Evolutionary conservation across 2,888 invertebrate species (phyloP).

Genomic region (Hyposoter didymator): DNA sequence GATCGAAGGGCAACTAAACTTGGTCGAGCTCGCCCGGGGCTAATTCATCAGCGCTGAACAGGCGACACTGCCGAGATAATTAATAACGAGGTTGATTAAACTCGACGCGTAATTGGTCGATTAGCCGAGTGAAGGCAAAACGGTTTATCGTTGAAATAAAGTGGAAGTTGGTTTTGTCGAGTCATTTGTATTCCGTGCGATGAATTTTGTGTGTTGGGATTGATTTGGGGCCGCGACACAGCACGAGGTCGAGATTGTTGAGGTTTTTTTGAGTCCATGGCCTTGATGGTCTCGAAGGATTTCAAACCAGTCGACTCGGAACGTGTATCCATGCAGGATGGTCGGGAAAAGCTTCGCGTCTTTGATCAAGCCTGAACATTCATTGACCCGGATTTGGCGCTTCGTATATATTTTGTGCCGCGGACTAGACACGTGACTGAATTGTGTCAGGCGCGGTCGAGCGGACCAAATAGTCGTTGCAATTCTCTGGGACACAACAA

Average conservation of each 20-base stretch:
- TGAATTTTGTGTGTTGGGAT: background rate
- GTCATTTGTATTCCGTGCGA: background rate
- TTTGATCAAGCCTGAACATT: slow-evolving; percentile 7
- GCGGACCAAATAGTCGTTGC: slow-evolving; percentile 21
- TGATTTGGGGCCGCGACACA: background rate
- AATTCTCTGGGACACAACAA: slow-evolving; percentile 26
- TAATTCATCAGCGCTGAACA: slow-evolving; percentile 54
- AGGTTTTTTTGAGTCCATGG: background rate
- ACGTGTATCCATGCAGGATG: background rate
- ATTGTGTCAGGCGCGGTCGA: slow-evolving; percentile 8
- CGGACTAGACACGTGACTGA: slow-evolving; percentile 14
- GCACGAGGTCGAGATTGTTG: background rate
- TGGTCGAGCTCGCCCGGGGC: slow-evolving; percentile 33
- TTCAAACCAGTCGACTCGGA: background rate
- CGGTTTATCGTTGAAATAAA: slow-evolving; percentile 1
- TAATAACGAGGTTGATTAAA: slow-evolving; percentile 55
- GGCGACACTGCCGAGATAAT: slow-evolving; percentile 36
- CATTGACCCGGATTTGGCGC: slow-evolving; percentile 6
- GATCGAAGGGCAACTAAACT: slow-evolving; percentile 19
- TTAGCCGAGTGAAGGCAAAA: background rate
- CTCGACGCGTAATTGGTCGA: slow-evolving; percentile 33
- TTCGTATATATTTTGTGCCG: background rate
- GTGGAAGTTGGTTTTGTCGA: background rate
- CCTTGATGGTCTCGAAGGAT: background rate
- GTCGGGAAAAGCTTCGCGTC: background rate